A percentile compares a stretch with the other conserved stretches of the same genome.
Evolutionary conservation across 2,113 vertebrate genomes (phyloP).

Genomic region (Telmatochromis brichardi): DNA sequence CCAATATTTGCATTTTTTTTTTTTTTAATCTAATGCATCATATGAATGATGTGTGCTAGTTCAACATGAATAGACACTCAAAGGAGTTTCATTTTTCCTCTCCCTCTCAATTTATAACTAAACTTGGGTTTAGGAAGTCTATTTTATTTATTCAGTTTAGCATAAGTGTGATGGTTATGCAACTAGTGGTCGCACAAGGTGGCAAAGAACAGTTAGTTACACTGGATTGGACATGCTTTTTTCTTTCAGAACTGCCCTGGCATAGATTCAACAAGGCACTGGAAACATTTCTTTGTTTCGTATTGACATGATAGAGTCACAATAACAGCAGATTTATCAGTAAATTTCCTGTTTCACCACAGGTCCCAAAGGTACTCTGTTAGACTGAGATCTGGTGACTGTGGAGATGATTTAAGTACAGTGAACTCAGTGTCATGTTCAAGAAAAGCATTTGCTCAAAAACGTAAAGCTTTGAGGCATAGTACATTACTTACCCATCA

Average conservation of each 20-base stretch:
- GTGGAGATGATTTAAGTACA: neutral
- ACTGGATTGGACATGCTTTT: neutral
- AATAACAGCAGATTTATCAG: neutral
- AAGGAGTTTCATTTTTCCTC: neutral
- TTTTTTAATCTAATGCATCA: neutral
- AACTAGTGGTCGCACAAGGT: neutral
- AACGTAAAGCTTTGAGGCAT: neutral
- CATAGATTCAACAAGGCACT: neutral
- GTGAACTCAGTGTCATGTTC: neutral
- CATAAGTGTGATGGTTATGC: neutral
- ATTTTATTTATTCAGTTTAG: neutral
- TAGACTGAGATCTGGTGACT: neutral
- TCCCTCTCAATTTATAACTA: neutral
- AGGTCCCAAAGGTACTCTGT: neutral
- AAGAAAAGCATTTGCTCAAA: neutral
- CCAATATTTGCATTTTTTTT: constrained; percentile 25
- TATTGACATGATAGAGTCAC: neutral
- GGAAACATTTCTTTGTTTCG: neutral
- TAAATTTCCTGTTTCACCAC: neutral
- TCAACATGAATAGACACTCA: neutral
- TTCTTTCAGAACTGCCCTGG: neutral
- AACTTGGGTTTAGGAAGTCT: neutral
- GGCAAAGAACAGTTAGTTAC: neutral
- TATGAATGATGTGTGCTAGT: neutral
- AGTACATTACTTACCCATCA: neutral